Conservation (phyloP, 2,113 vertebrate species). For the Semnopithecus entellus region DNA sequence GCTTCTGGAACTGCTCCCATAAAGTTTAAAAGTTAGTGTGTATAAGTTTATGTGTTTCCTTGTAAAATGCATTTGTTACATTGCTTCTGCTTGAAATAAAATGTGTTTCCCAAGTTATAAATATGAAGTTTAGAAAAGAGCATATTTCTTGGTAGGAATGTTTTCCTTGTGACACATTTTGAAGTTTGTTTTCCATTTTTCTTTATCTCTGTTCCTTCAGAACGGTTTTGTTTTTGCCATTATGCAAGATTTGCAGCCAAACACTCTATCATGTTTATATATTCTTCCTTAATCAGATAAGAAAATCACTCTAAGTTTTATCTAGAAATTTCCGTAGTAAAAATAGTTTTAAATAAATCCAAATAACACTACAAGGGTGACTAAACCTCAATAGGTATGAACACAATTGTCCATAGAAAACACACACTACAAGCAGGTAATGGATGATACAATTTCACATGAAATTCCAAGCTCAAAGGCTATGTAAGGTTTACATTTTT, state of each 20-base stretch:
- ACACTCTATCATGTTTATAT: constrained; percentile 64
- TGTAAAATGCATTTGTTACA: constrained; percentile 64
- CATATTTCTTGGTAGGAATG: constrained; percentile 72
- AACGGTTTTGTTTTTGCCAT: constrained; percentile 76
- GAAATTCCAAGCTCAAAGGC: constrained; percentile 60
- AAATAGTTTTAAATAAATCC: constrained; percentile 70
- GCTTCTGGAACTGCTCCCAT: constrained; percentile 30
- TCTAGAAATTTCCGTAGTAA: constrained; percentile 70
- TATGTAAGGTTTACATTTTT: constrained; percentile 35
- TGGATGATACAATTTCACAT: constrained; percentile 54
- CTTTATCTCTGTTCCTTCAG: constrained; percentile 72
- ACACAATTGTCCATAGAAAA: constrained; percentile 53
- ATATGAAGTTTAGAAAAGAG: constrained; percentile 58
- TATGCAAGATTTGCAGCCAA: constrained; percentile 79
- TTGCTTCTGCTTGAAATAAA: constrained; percentile 68
- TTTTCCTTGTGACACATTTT: constrained; percentile 70
- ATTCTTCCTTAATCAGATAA: constrained; percentile 81
- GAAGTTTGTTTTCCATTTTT: constrained; percentile 53
- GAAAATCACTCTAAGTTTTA: constrained; percentile 76
- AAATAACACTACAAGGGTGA: constrained; percentile 61
- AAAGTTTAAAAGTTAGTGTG: constrained; percentile 60
- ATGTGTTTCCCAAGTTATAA: constrained; percentile 62
- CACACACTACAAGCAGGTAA: constrained; percentile 51
- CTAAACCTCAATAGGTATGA: constrained; percentile 43
- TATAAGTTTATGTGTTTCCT: constrained; percentile 65